Percentiles rank a stretch among this genome's conserved stretches.
phyloP scores from a whole-genome alignment of 2,113 vertebrate genomes.

The Hiodon tergisus region DNA sequence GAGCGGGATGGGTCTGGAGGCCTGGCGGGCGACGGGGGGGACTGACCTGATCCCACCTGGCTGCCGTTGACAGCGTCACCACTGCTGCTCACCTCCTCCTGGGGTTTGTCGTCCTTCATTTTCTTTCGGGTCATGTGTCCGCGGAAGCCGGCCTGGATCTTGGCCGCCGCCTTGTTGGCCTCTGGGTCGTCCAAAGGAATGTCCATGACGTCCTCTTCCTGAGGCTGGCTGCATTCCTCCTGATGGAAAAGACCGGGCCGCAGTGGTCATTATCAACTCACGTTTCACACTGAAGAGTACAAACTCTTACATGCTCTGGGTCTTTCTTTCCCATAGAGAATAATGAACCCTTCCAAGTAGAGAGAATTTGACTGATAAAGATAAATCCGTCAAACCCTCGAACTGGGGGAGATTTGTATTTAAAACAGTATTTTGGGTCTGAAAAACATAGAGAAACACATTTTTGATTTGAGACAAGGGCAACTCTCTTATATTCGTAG shows the following conservation, averaged over 20 bases:
- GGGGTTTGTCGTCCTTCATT: conserved; percentile 88
- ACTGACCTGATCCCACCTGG: conserved; percentile 54
- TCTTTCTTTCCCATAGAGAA: too few relatives aligned
- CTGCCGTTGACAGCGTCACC: conserved; percentile 58
- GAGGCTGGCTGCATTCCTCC: conserved; percentile 85
- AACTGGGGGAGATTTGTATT: too few relatives aligned
- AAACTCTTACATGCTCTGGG: too few relatives aligned
- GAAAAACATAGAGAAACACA: background rate
- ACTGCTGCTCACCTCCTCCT: conserved; percentile 81
- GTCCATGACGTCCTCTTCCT: conserved; percentile 91
- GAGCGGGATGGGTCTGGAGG: background rate
- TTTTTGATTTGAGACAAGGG: background rate
- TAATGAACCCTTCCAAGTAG: too few relatives aligned
- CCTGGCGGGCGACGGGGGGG: background rate
- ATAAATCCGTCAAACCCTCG: too few relatives aligned
- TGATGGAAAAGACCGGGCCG: conserved; percentile 38
- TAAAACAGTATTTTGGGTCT: too few relatives aligned
- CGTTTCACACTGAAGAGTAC: too few relatives aligned
- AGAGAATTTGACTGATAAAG: background rate
- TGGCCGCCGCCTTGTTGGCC: conserved; percentile 91
- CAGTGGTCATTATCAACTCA: too few relatives aligned
- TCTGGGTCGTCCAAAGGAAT: conserved; percentile 92
- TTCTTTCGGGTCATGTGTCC: conserved; percentile 99
- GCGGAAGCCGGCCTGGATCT: conserved; percentile 96
- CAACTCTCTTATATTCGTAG: background rate